Evolutionary conservation across 2,888 invertebrate genomes (phyloP).

Genomic region (Lepidochitona cinerea): DNA sequence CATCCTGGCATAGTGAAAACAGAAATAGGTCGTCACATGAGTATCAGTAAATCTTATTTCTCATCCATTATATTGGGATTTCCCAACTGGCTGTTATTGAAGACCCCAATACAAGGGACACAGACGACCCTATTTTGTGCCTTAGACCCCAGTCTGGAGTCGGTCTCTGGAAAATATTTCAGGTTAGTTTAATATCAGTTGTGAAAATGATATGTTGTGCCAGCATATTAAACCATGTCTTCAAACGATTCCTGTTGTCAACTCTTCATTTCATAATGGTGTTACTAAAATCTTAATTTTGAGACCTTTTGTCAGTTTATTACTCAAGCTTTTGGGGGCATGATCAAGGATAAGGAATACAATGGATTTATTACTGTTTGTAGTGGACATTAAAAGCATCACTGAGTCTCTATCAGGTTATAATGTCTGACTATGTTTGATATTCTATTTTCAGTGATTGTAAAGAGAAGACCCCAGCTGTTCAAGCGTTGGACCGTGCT

Average conservation of each 20-base stretch:
- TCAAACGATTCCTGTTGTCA: no score
- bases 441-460: conserved; percentile 76
- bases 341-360: no score
- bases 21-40: conserved; percentile 45
- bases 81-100: conserved; percentile 45
- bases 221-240: no score
- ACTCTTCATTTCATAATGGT: no score
- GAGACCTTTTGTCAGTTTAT: no score
- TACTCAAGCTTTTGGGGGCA: no score
- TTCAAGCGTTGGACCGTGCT: conserved; percentile 74
- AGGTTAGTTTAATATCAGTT: no score
- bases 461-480: conserved; percentile 73
- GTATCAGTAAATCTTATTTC: conserved; percentile 41
- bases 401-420: no score
- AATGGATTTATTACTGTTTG: no score
- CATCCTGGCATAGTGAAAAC: conserved; percentile 55
- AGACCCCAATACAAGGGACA: conserved; percentile 54
- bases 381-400: no score
- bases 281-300: no score
- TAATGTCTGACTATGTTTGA: not conserved
- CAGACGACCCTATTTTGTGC: conserved; percentile 61
- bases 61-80: conserved; percentile 46
- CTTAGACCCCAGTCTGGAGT: conserved; percentile 45
- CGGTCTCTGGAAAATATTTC: conserved; percentile 58
- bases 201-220: no score